Evolutionary conservation across 2,888 invertebrate species (phyloP).

Genomic region (Chymomyza amoena): DNA sequence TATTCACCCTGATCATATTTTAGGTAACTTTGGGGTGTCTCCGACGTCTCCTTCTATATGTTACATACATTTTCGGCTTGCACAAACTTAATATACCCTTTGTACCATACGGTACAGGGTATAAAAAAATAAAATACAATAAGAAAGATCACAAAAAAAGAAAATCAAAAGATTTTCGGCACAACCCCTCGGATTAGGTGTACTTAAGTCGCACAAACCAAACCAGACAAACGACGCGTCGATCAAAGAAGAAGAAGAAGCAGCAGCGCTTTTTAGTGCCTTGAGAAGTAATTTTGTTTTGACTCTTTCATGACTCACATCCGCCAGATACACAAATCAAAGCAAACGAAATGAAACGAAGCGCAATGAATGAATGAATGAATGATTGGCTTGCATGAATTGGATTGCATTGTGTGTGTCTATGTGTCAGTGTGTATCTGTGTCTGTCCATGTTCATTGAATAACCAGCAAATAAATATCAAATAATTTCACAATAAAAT

Average conservation of each 20-base stretch:
- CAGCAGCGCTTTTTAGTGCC: slow-evolving; percentile 12
- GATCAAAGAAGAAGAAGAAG: neutral
- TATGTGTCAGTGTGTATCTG: slow-evolving; percentile 10
- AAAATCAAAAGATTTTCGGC: no score
- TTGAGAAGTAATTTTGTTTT: slow-evolving; percentile 37
- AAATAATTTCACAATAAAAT: slow-evolving; percentile 55
- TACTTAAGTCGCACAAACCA: neutral
- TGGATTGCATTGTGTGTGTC: slow-evolving; percentile 14
- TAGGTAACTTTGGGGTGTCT: no score
- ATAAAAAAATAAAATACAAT: no score
- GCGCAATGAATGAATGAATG: neutral
- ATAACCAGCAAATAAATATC: neutral
- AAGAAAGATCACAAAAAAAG: no score
- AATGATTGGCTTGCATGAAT: slow-evolving; percentile 7
- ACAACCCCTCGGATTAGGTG: neutral
- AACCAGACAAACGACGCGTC: no score
- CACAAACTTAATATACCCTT: no score
- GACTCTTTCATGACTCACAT: slow-evolving; percentile 58
- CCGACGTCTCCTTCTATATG: no score
- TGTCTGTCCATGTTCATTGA: slow-evolving; percentile 1
- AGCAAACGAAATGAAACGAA: neutral
- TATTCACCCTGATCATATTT: no score
- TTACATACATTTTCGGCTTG: no score
- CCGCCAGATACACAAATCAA: slow-evolving; percentile 40
- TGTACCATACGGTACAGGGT: no score